A percentile compares a stretch with the other conserved stretches of the same genome.
These are phyloP conservation scores for Ictidomys tridecemlineatus DNA, from an alignment of 2,113 vertebrate species.

Conservation along the genomic window DNA sequence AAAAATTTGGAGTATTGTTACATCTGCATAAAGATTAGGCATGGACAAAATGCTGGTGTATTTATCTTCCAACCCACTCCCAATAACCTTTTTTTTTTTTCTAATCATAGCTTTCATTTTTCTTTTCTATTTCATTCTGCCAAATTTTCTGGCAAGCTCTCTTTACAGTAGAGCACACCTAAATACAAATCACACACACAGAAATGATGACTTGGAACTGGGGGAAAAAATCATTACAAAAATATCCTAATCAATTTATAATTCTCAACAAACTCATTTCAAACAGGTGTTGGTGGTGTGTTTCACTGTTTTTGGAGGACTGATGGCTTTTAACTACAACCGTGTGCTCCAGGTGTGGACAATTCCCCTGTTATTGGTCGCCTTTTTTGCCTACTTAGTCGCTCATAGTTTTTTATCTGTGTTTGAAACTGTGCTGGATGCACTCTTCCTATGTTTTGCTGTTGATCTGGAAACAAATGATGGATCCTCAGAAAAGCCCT, in stretches of 20 bases:
- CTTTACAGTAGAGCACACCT: neutral
- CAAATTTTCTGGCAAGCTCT: neutral
- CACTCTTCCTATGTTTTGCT: constrained; percentile 89
- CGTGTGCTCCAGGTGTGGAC: constrained; percentile 88
- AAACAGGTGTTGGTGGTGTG: constrained; percentile 89
- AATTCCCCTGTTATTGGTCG: constrained; percentile 87
- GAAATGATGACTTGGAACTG: neutral
- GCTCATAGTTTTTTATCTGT: constrained; percentile 89
- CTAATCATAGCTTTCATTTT: neutral
- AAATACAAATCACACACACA: no score
- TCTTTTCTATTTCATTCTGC: neutral
- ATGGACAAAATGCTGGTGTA: neutral
- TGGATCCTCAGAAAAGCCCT: constrained; percentile 89
- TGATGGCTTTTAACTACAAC: constrained; percentile 91
- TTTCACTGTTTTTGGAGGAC: constrained; percentile 89
- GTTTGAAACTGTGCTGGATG: constrained; percentile 88
- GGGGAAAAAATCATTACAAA: neutral
- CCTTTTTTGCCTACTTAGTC: constrained; percentile 89
- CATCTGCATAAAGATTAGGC: neutral
- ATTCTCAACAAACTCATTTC: neutral
- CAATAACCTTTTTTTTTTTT: neutral
- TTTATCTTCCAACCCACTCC: neutral
- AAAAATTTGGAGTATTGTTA: neutral
- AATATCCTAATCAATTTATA: neutral
- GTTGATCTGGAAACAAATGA: constrained; percentile 90